Conservation (phyloP, 2,888 invertebrate species). For the Elegia similella region DNA sequence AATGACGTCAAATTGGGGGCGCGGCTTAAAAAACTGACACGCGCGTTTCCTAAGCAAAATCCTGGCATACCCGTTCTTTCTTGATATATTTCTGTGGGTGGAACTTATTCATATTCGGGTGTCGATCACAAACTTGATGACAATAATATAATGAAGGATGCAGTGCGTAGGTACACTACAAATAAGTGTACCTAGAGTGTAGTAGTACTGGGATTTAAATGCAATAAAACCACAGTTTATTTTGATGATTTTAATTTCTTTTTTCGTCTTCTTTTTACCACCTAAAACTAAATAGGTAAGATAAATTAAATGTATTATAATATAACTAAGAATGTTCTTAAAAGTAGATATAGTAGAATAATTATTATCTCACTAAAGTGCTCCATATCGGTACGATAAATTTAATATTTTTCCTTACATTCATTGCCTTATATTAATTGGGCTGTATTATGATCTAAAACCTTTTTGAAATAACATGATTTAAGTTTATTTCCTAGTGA, state of each 20-base stretch:
- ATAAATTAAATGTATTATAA: constrained; percentile 36
- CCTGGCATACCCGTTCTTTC: too few relatives aligned
- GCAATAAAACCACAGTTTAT: constrained; percentile 20
- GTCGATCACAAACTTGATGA: too few relatives aligned
- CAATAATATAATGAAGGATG: too few relatives aligned
- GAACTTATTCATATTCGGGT: too few relatives aligned
- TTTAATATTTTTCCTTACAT: constrained; percentile 18
- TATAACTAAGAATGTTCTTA: constrained; percentile 4
- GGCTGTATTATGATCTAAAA: constrained; percentile 28
- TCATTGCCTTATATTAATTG: constrained; percentile 28
- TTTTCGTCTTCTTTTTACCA: constrained; percentile 40
- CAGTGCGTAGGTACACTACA: too few relatives aligned
- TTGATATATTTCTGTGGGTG: too few relatives aligned
- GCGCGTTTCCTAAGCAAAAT: too few relatives aligned
- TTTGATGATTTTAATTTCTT: constrained; percentile 39
- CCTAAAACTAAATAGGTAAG: constrained; percentile 38
- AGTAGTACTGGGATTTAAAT: too few relatives aligned
- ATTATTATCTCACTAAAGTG: constrained; percentile 36
- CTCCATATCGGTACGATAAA: constrained; percentile 24
- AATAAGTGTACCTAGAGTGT: too few relatives aligned
- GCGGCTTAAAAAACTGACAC: too few relatives aligned
- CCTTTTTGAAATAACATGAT: constrained; percentile 22
- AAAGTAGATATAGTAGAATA: constrained; percentile 25
- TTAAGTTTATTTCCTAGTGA: constrained; percentile 15
- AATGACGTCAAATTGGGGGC: too few relatives aligned